phyloP scores from a whole-genome alignment of 2,797 vertebrate species.

The Phalanger gymnotis region DNA sequence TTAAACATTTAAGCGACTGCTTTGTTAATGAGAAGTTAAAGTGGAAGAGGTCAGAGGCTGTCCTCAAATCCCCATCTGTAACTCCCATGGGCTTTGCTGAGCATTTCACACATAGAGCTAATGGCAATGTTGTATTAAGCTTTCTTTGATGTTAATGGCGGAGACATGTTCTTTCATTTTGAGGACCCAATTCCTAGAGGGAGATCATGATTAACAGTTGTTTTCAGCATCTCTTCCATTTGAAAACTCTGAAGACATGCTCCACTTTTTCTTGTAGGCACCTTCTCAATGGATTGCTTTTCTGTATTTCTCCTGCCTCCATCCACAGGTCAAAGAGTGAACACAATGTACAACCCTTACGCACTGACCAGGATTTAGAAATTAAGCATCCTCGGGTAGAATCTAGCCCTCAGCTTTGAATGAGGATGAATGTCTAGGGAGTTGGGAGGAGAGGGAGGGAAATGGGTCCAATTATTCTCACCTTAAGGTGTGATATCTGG shows the following conservation, averaged over 20 bases:
- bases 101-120: background rate
- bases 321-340: constrained; percentile 12
- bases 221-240: background rate
- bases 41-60: constrained; percentile 34
- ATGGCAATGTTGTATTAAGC: background rate
- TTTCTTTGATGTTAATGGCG: constrained; percentile 40
- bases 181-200: background rate
- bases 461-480: background rate
- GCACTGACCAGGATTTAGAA: background rate
- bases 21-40: constrained; percentile 65
- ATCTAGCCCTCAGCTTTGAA: constrained; percentile 19
- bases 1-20: constrained; percentile 51
- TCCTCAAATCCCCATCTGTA: constrained; percentile 36
- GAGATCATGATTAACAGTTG: constrained; percentile 23
- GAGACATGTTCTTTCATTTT: constrained; percentile 28
- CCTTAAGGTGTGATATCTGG: constrained; percentile 63
- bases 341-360: constrained; percentile 6
- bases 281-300: background rate
- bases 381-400: constrained; percentile 32
- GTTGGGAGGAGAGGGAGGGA: background rate
- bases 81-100: constrained; percentile 2
- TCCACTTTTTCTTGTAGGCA: background rate
- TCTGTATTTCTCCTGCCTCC: background rate
- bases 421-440: constrained; percentile 50
- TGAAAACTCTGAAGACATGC: constrained; percentile 7